Percentiles rank a stretch among this genome's conserved stretches.
Evolutionary conservation across 2,888 invertebrate genomes (phyloP).

Genomic region (Pogonocherus hispidulus): DNA sequence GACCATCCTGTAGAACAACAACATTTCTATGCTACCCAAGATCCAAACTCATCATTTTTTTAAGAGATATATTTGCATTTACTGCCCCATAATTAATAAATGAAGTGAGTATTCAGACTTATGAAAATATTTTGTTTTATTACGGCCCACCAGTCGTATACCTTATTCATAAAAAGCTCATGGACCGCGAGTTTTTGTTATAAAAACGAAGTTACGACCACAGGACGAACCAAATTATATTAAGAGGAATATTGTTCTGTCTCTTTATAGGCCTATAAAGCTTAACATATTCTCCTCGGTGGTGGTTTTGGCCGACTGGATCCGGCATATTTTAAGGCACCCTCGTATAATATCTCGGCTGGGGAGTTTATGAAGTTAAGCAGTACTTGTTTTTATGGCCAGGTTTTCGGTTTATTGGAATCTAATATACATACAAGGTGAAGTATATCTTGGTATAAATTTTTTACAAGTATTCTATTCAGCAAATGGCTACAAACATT

Average conservation of each 20-base stretch:
- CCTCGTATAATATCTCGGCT: neutral
- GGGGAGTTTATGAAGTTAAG: neutral
- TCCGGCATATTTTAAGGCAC: neutral
- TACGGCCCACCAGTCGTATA: neutral
- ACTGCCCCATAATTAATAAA: neutral
- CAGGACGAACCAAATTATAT: neutral
- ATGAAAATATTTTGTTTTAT: conserved; percentile 4
- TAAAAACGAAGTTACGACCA: neutral
- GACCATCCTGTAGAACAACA: too few relatives aligned
- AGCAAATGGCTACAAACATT: too few relatives aligned
- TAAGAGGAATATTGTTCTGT: neutral
- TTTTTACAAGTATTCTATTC: too few relatives aligned
- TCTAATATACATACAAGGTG: too few relatives aligned
- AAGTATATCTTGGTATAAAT: too few relatives aligned
- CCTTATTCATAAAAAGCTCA: neutral
- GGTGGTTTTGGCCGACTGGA: neutral
- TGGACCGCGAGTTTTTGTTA: neutral
- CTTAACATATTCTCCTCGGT: neutral
- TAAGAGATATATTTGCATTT: neutral
- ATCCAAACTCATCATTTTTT: neutral
- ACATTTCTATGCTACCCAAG: too few relatives aligned
- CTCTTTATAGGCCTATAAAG: conserved; percentile 2
- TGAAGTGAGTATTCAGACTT: neutral
- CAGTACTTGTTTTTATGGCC: neutral
- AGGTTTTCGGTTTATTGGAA: neutral